A percentile compares a stretch with the other conserved stretches of the same genome.
phyloP scores from a whole-genome alignment of 2,797 vertebrate species.

The Diplodus puntazzo region DNA sequence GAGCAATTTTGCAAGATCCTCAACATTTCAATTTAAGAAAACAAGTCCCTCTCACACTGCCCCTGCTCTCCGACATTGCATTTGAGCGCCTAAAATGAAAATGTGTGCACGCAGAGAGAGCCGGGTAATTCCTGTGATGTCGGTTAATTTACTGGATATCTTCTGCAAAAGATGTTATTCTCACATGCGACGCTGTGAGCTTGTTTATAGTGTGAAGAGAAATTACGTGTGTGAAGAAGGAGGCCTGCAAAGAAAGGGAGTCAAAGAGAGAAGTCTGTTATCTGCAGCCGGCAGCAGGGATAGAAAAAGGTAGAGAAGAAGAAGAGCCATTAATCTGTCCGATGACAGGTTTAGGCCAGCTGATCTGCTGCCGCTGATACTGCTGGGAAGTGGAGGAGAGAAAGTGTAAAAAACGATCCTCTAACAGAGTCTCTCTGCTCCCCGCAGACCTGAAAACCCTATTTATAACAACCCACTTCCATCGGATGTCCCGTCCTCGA shows the following conservation, averaged over 20 bases:
- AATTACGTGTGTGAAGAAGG: conserved; percentile 24
- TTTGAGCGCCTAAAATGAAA: background rate
- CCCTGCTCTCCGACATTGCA: background rate
- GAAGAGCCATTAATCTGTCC: conserved; percentile 75
- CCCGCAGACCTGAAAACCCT: conserved; percentile 40
- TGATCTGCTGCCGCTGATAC: conserved; percentile 70
- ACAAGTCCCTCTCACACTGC: background rate
- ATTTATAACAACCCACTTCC: conserved; percentile 64
- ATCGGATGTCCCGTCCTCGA: conserved; percentile 34
- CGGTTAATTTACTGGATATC: background rate
- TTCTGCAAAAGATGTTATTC: background rate
- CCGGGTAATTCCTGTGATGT: background rate
- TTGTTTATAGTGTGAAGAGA: conserved; percentile 21
- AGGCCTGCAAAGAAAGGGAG: conserved; percentile 30
- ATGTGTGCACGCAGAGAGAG: background rate
- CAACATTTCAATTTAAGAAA: background rate
- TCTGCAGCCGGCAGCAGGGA: conserved; percentile 71
- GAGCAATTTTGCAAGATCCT: background rate
- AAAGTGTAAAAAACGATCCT: conserved; percentile 54
- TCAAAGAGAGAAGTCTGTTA: conserved; percentile 57
- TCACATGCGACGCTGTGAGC: conserved; percentile 12
- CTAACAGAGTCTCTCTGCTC: conserved; percentile 40
- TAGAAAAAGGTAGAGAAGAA: conserved; percentile 45
- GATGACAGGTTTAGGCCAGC: conserved; percentile 81
- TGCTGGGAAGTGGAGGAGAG: conserved; percentile 54